A percentile compares a stretch with the other conserved stretches of the same genome.
Evolutionary conservation across 2,888 invertebrate species (phyloP).

Genomic region (Caenorhabditis sp.): DNA sequence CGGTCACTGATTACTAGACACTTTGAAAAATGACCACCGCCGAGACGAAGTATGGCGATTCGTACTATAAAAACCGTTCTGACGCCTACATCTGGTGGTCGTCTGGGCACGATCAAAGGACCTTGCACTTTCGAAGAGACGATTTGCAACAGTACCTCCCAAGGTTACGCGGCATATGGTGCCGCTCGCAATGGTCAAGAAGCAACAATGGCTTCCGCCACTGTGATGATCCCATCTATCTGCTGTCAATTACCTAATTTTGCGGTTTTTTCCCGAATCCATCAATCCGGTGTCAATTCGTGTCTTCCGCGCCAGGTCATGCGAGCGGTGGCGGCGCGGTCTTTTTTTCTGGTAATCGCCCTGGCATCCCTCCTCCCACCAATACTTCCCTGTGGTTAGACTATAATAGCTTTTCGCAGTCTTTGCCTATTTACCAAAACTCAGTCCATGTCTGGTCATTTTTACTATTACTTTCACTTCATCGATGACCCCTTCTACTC

Average conservation of each 20-base stretch:
- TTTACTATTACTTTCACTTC: conserved; percentile 55
- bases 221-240: conserved; percentile 37
- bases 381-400: conserved; percentile 31
- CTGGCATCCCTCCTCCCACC: conserved; percentile 46
- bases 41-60: conserved; percentile 17
- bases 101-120: conserved; percentile 10
- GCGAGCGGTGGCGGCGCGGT: conserved; percentile 49
- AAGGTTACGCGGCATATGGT: conserved; percentile 46
- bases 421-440: conserved; percentile 53
- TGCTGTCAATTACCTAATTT: conserved; percentile 54
- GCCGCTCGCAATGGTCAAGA: conserved; percentile 40
- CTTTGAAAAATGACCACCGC: conserved; percentile 36
- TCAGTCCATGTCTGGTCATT: conserved; percentile 61
- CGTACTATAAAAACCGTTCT: conserved; percentile 19
- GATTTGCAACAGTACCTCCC: conserved; percentile 53
- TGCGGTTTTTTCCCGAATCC: conserved; percentile 65
- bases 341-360: conserved; percentile 59
- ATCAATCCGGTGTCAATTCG: conserved; percentile 64
- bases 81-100: background rate
- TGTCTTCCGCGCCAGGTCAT: conserved; percentile 65
- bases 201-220: conserved; percentile 53
- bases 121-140: conserved; percentile 56
- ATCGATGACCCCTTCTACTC: conserved; percentile 46
- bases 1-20: conserved; percentile 59
- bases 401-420: conserved; percentile 56